Evolutionary conservation across 2,113 vertebrate species (phyloP), one percentile per base, ranked within the genome.

Genomic region (Osmerus eperlanus): DNA sequence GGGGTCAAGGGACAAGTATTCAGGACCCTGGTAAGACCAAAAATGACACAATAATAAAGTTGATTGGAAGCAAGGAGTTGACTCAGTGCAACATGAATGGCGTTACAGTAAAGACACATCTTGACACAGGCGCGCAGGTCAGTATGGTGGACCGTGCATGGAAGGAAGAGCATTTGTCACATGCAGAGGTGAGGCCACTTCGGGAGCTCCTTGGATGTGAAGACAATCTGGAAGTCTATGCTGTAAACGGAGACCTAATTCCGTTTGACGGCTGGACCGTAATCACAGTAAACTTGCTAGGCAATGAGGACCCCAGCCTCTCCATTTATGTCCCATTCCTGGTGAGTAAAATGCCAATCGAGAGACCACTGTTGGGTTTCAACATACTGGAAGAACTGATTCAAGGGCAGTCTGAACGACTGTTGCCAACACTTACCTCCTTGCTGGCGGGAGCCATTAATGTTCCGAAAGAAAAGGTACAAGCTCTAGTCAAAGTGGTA

Each of bases 401-500:
- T 56, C 52, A 72, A 4, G 36, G 70, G n/a, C 32, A 78, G 15
- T 58, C 71, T 59, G 51, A 78, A 29, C 5, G 5, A 25, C 51
- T 72, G 13, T 23, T 71, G 14, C 75, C 63, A 36, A 66, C 28
- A 18, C 52, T 67, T n/a, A 21, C 52, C 29, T 15, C 9, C 21
- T 53, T 74, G 55, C 52, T 77, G 6, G 32, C 41, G 16, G 36
- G n/a, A 0, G 19, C 70, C 19, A 67, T 72, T 1, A 60, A 65
- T 18, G 54, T 78, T 18, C 62, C 76, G 12, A 66, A 36, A 61
- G 55, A 69, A 9, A 52, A 64, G 36, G 60, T 53, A 11, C 6
- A 70, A 21, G 58, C 16, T 5, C n/a, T 70, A 28, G 67, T 78
- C 25, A 3, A n/a, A 66, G 41, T 19, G 69, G 68, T 53, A 62